Base-by-base conservation (phyloP, 2,113 vertebrate species). In the Hyperopisus bebe region DNA sequence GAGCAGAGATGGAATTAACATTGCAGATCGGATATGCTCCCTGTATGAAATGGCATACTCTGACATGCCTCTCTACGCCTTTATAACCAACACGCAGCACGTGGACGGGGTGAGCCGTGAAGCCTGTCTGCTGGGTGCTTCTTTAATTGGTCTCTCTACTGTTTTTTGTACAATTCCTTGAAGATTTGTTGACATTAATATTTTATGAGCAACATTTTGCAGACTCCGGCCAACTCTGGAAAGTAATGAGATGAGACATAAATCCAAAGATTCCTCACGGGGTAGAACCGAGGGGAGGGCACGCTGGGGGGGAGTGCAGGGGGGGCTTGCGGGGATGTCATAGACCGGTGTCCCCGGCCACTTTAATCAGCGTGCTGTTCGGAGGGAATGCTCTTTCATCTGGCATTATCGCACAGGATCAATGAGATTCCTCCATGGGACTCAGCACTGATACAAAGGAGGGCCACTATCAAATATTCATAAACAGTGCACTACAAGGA, bases 181-280 rank as follows among this genome's bases (percentile, higher is more conserved):
- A 94, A 96, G 94, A 95, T 95, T 96, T 95, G 95, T 96, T 93
- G 94, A 95, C 94, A 94, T 96, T 94, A 94, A 95, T 96, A 94
- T 96, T 96, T 95, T 93, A 96, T 96, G 92, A 91, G 93, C 90
- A 90, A 92, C 93, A 90, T 94, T 94, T 94, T 66, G 95, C 94
- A 90, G 93, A 94, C 86, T 90, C 93, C 15, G 93, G 95, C 95
- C 95, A 96, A 94, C 94, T 96, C 95, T 94, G 80, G 93, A 89
- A 94, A 95, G 96, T 94, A 97, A 96, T 95, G 95, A 96, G 94
- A 94, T 93, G 93, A 93, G 95, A 95, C 93, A 94, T 94, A 94
- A 94, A 92, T 93, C 77, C 92, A 94, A 90, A 87, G 90, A 92
- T 94, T 93, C 88, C 53, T 92, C 92, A 91, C 90, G 92, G 92